A percentile compares a stretch with the other conserved stretches of the same genome.
Evolutionary conservation across 2,113 vertebrate species (phyloP).

Genomic region (Menidia beryllina): DNA sequence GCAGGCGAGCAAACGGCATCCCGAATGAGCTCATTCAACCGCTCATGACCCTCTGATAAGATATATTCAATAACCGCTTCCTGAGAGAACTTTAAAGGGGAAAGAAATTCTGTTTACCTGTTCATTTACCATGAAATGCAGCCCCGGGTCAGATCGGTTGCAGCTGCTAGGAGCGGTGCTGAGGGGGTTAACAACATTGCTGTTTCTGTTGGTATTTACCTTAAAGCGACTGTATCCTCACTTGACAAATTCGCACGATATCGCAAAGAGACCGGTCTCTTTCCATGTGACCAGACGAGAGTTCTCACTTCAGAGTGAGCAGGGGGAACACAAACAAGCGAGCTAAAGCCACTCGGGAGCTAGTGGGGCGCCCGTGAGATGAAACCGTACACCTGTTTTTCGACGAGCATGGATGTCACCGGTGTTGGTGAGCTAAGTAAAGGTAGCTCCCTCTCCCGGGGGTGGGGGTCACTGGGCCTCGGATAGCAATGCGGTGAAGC

Average conservation of each 20-base stretch:
- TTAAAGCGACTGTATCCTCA: slow-evolving; percentile 14
- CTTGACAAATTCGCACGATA: slow-evolving; percentile 30
- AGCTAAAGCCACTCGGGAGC: slow-evolving; percentile 22
- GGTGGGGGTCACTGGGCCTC: slow-evolving; percentile 62
- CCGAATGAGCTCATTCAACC: slow-evolving; percentile 31
- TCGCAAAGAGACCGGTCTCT: background rate
- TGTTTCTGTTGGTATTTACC: slow-evolving; percentile 47
- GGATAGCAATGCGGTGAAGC: slow-evolving; percentile 72
- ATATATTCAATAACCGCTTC: background rate
- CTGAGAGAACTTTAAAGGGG: background rate
- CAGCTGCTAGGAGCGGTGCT: slow-evolving; percentile 20
- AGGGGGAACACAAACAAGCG: slow-evolving; percentile 25
- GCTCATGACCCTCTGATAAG: background rate
- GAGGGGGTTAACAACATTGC: slow-evolving; percentile 7
- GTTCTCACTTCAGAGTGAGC: slow-evolving; percentile 1
- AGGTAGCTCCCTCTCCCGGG: slow-evolving; percentile 75
- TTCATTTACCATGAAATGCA: background rate
- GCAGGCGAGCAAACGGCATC: slow-evolving; percentile 37
- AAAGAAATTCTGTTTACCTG: slow-evolving; percentile 13
- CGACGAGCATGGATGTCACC: slow-evolving; percentile 59
- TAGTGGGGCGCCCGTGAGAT: slow-evolving; percentile 51
- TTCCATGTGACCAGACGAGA: slow-evolving; percentile 21
- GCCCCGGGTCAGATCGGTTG: slow-evolving; percentile 1
- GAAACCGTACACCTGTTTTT: slow-evolving; percentile 86
- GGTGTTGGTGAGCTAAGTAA: slow-evolving; percentile 33